phyloP scores from a whole-genome alignment of 2,113 vertebrate species.

The Falcunculus frontatus region DNA sequence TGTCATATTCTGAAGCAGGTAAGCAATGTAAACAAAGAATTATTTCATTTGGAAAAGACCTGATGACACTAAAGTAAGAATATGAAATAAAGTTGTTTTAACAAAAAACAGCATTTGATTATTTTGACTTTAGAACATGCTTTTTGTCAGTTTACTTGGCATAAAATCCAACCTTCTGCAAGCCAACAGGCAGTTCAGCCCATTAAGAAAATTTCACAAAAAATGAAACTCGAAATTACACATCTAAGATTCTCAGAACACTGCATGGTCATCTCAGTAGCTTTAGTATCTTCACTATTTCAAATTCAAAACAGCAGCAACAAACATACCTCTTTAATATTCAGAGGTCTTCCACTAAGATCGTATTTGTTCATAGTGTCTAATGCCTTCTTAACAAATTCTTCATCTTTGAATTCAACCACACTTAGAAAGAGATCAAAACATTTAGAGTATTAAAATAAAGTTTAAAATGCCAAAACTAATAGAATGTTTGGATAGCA shows the following conservation, averaged over 20 bases:
- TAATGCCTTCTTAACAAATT: slow-evolving; percentile 96
- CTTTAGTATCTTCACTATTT: neutral
- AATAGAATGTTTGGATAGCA: neutral
- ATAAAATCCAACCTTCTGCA: neutral
- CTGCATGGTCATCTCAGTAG: neutral
- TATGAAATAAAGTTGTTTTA: neutral
- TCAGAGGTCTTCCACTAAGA: slow-evolving; percentile 92
- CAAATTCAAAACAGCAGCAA: neutral
- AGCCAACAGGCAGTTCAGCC: neutral
- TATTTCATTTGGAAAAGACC: neutral
- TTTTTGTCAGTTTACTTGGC: neutral
- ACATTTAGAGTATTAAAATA: slow-evolving; percentile 47
- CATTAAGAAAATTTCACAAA: neutral
- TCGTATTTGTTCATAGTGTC: slow-evolving; percentile 97
- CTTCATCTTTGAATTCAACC: slow-evolving; percentile 98
- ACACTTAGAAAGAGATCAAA: slow-evolving; percentile 78
- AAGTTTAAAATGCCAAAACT: neutral
- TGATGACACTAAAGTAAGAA: neutral
- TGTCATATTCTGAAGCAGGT: neutral
- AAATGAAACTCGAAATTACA: neutral
- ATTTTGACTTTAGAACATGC: neutral
- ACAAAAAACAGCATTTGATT: neutral
- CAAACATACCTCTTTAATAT: slow-evolving; percentile 92
- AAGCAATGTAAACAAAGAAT: neutral
- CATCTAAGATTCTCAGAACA: neutral